Conservation (phyloP, 2,888 invertebrate genomes). For the Biston stratarius region DNA sequence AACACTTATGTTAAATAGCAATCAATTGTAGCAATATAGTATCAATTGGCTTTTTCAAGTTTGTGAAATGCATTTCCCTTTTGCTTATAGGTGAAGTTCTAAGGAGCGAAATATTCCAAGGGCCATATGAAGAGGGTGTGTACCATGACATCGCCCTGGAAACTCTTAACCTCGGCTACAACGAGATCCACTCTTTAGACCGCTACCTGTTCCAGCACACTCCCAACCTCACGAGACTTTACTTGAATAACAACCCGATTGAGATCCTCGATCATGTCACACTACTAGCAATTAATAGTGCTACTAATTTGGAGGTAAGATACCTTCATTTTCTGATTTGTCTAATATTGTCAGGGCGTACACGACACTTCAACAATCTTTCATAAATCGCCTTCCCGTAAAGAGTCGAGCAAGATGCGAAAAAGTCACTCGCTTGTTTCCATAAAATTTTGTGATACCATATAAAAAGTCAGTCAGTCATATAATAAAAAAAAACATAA, state of each 20-base stretch:
- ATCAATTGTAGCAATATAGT: no score
- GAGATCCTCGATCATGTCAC: slow-evolving; percentile 87
- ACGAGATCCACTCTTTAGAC: slow-evolving; percentile 88
- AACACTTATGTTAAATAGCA: no score
- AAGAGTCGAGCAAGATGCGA: no score
- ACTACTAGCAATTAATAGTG: slow-evolving; percentile 84
- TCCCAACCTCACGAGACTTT: slow-evolving; percentile 86
- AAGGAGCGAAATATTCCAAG: slow-evolving; percentile 88
- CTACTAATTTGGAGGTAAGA: slow-evolving; percentile 84
- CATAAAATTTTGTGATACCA: no score
- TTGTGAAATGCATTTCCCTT: neutral
- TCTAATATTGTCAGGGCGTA: no score
- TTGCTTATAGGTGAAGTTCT: slow-evolving; percentile 85
- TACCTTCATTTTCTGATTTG: neutral
- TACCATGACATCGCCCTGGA: slow-evolving; percentile 87
- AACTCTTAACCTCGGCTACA: slow-evolving; percentile 88
- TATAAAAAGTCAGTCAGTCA: no score
- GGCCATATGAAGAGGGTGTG: slow-evolving; percentile 85
- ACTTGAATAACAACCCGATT: slow-evolving; percentile 88
- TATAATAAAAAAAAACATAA: no score
- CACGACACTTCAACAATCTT: no score
- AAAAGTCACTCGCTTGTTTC: no score
- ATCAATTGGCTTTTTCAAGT: neutral
- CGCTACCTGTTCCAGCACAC: slow-evolving; percentile 88
- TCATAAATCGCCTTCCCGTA: no score